Evolutionary conservation across 2,888 invertebrate genomes (phyloP), one percentile per base, ranked within the genome.

Genomic region (Phymatocera aterrima): DNA sequence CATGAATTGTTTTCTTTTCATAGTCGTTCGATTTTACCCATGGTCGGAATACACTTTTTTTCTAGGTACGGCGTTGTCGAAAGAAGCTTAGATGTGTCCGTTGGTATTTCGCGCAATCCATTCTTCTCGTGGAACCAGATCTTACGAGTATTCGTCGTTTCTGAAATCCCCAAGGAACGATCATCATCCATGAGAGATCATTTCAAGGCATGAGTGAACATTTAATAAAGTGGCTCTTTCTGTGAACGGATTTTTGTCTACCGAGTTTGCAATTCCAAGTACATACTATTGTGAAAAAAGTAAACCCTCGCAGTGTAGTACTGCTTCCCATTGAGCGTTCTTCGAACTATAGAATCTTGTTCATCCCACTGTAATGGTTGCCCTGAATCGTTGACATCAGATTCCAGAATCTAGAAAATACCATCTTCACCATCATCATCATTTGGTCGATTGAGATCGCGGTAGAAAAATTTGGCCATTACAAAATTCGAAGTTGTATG

Each of bases 91-190:
- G 43, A 1, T 12, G 24, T 28, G 24, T 24, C 24, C 46, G 68
- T 68, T 46, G 46, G 68, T 68, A 68, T 68, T 24, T 68, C 28
- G 68, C 21, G 24, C 2, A 24, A n/a, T 46, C 24, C 3, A 28
- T 40, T 43, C 28, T 68, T 43, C 15, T 68, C 68, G n/a, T 68
- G 43, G 46, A 68, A 46, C 21, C 15, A 43, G 8, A 68, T 24
- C 15, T 15, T 5, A 8, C 68, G 68, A 46, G 8, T 46, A 46
- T 15, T 46, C 15, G 5, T 43, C 24, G 46, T 46, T 68, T 46
- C 68, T 68, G 68, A 46, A 68, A 68, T n/a, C 10, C 18, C n/a
- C 6, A 34, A 18, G 8, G 3, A 37, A 37, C 21, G n/a, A 37
- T 21, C 18, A 64, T 12, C 12, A 12, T 6, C 43, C 12, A 8